Base-by-base conservation (phyloP, 2,113 vertebrate species). In the Callaeas wilsoni region DNA sequence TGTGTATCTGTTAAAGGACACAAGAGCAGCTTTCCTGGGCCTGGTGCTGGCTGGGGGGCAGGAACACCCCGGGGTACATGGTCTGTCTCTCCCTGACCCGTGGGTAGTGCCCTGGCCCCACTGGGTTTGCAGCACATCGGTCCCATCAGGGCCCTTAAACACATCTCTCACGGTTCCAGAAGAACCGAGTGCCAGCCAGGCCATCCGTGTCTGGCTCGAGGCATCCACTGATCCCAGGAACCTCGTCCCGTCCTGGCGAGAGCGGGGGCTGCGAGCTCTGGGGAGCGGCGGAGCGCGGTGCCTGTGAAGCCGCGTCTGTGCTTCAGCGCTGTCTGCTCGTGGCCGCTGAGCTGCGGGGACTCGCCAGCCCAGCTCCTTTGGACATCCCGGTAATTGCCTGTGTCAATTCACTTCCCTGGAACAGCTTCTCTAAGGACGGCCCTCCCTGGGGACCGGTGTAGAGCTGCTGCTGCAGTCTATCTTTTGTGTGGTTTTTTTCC, bases 31-130 rank as follows among this genome's bases (percentile, higher is more conserved):
- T 47, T 41, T 44, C 49, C 35, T 1, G 1, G 7, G 37, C 44
- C 17, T 5, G 37, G 26, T 3, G 4, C 41, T 4, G 60, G 6
- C 12, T 21, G 4, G 7, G 55, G 50, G 65, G 3, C 12, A 18
- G 63, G n/a, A 26, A 4, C 52, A 1, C 37, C 1, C 4, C 0
- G 4, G 68, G 53, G 30, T 7, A 0, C 11, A 0, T 2, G 1
- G 2, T 4, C 13, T 35, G 27, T 13, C 41, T 68, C 33, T 1
- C 7, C 26, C 20, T 12, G 42, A 13, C 3, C 16, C 0, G 0
- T 4, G 78, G 29, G 73, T 8, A 13, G 7, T 10, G 47, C 37
- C 27, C 53, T 6, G 9, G 44, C n/a, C 14, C 69, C 21, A 1
- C 13, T 2, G 35, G 26, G 15, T 16, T n/a, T 27, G 52, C 84